These are phyloP conservation scores for Anoura caudifer DNA, from an alignment of 2,113 vertebrate genomes.

Conservation along the genomic window DNA sequence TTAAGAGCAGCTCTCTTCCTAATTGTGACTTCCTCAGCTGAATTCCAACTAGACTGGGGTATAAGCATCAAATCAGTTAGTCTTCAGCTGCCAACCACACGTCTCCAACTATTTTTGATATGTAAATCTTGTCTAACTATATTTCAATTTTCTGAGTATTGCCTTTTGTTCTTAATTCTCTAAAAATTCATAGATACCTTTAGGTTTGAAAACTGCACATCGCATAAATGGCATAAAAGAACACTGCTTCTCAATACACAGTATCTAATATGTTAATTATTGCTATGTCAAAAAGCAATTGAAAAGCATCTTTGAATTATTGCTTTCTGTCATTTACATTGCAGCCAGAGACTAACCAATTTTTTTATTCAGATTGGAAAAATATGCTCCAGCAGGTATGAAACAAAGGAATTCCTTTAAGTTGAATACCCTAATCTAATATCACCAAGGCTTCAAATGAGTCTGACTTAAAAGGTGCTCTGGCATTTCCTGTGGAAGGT, in stretches of 20 bases:
- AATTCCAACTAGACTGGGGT: not conserved
- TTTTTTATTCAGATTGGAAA: not conserved
- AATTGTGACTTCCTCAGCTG: not conserved
- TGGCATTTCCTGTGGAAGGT: not conserved
- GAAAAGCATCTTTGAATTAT: not conserved
- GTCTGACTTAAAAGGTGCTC: not conserved
- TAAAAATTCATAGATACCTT: not conserved
- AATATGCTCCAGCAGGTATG: not conserved
- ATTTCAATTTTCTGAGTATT: not conserved
- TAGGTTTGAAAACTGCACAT: not conserved
- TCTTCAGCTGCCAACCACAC: not conserved
- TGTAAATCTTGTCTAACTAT: not conserved
- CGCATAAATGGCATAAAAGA: not conserved
- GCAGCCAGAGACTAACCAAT: not conserved
- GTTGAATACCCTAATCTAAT: not conserved
- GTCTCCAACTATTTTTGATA: not conserved
- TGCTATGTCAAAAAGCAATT: not conserved
- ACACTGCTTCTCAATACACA: not conserved
- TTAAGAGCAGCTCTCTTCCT: not conserved
- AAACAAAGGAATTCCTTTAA: not conserved
- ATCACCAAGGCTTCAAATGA: not conserved
- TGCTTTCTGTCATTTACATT: not conserved
- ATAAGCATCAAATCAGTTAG: not conserved
- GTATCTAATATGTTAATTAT: not conserved
- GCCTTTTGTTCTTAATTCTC: not conserved